These are phyloP conservation scores for Ptilonorhynchus violaceus DNA, from an alignment of 2,113 vertebrate genomes.

Conservation along the genomic window DNA sequence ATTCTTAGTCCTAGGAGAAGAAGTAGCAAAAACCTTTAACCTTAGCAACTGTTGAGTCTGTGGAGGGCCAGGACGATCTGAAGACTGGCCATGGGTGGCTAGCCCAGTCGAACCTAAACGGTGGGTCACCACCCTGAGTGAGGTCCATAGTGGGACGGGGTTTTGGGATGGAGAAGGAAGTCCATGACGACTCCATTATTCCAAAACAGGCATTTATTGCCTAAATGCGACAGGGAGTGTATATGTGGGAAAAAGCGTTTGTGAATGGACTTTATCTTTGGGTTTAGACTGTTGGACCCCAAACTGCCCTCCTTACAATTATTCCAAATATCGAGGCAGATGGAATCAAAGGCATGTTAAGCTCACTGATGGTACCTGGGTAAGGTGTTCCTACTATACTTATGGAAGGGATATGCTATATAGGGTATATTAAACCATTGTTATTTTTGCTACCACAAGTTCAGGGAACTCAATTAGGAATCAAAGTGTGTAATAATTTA, in stretches of 20 bases:
- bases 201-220: neutral
- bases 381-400: neutral
- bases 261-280: neutral
- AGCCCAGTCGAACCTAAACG: too few relatives aligned
- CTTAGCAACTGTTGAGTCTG: too few relatives aligned
- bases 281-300: neutral
- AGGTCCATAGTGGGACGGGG: neutral
- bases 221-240: neutral
- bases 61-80: too few relatives aligned
- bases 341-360: neutral
- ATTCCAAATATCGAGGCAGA: neutral
- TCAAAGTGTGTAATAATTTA: neutral
- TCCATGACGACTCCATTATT: neutral
- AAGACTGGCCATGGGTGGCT: too few relatives aligned
- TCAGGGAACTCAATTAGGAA: neutral
- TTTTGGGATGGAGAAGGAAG: neutral
- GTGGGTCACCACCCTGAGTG: too few relatives aligned
- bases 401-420: neutral
- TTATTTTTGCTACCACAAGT: neutral
- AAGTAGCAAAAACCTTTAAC: too few relatives aligned
- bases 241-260: neutral
- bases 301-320: neutral
- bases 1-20: too few relatives aligned
- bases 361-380: neutral
- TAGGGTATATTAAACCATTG: neutral